A percentile compares a stretch with the other conserved stretches of the same genome.
Evolutionary conservation across 2,797 vertebrate species (phyloP).

Genomic region (Pelochelys cantorii): DNA sequence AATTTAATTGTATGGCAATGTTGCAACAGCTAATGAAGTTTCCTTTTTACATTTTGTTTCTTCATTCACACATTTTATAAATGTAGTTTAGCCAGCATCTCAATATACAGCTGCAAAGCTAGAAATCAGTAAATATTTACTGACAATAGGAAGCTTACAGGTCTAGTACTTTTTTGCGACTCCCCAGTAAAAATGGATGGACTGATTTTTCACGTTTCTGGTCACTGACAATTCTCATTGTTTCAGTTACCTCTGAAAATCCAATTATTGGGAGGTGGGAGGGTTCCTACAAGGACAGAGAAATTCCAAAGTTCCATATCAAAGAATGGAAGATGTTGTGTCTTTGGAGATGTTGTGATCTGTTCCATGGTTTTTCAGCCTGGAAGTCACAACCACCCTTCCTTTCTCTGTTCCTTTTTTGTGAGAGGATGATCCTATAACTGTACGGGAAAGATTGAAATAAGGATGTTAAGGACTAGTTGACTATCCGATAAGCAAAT

Average conservation of each 20-base stretch:
- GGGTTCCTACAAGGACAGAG: background rate
- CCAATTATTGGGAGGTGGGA: background rate
- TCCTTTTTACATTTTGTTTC: background rate
- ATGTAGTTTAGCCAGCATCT: background rate
- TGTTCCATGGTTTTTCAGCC: background rate
- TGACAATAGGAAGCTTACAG: background rate
- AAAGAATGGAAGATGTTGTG: background rate
- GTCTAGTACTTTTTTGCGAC: background rate
- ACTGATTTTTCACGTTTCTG: background rate
- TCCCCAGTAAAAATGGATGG: background rate
- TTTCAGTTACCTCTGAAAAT: background rate
- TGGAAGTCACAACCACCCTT: background rate
- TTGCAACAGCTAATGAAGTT: constrained; percentile 17
- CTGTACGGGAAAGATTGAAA: background rate
- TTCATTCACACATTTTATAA: background rate
- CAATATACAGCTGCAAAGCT: background rate
- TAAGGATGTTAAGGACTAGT: too few species aligned
- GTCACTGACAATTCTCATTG: background rate
- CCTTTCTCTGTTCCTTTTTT: background rate
- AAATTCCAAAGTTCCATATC: background rate
- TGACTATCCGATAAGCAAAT: too few species aligned
- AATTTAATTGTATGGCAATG: background rate
- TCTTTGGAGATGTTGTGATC: background rate
- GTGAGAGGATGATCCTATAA: background rate
- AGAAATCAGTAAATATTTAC: background rate